phyloP scores from a whole-genome alignment of 1,140 invertebrate genomes.

The Holotrichia oblita region DNA sequence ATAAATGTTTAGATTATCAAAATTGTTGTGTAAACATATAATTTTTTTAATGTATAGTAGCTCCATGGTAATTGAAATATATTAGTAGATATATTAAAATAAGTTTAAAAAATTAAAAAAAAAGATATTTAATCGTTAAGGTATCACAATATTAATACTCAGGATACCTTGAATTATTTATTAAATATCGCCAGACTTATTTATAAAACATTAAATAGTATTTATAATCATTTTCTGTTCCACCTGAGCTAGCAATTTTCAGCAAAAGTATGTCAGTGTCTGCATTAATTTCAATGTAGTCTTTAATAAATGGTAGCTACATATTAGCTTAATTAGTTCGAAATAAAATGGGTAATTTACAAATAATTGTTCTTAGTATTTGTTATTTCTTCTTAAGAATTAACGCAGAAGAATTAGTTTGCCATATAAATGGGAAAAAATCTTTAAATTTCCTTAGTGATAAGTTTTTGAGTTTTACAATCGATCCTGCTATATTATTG shows the following conservation, averaged over 20 bases:
- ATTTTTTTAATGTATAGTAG: no score
- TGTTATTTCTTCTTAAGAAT: neutral
- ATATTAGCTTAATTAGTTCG: neutral
- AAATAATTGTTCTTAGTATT: neutral
- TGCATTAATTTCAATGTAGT: neutral
- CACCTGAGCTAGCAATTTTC: slow-evolving; percentile 9
- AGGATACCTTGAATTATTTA: neutral
- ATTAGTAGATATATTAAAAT: no score
- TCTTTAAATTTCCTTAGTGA: slow-evolving; percentile 63
- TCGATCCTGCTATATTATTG: slow-evolving; percentile 66
- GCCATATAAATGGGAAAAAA: slow-evolving; percentile 49
- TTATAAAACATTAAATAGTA: neutral
- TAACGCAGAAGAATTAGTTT: slow-evolving; percentile 47
- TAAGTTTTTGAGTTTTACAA: slow-evolving; percentile 71
- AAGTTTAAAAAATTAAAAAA: no score
- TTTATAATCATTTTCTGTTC: neutral
- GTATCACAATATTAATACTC: no score
- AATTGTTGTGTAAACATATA: no score
- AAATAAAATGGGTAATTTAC: neutral
- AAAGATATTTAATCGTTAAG: no score
- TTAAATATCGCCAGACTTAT: neutral
- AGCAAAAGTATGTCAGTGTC: neutral
- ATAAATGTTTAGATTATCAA: no score
- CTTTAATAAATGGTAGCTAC: neutral
- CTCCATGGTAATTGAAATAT: no score